Percentiles rank a stretch among this genome's conserved stretches.
phyloP scores from a whole-genome alignment of 2,797 vertebrate species.

The Girardinus metallicus region DNA sequence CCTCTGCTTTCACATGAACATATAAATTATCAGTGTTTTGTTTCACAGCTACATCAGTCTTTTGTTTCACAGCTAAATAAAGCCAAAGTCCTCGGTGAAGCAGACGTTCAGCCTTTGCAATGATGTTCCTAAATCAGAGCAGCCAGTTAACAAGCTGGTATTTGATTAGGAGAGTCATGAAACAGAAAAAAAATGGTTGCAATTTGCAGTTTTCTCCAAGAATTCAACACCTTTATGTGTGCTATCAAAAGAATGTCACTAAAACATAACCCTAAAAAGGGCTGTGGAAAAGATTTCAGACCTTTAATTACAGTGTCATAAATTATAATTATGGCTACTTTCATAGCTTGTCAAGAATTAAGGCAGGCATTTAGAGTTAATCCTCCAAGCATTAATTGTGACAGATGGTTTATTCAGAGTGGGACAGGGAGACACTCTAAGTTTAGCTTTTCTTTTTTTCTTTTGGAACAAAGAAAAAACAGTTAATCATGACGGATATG shows the following conservation, averaged over 20 bases:
- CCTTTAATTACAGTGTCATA: constrained; percentile 53
- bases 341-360: constrained; percentile 36
- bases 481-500: constrained; percentile 58
- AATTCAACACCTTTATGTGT: constrained; percentile 53
- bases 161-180: constrained; percentile 60
- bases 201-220: constrained; percentile 41
- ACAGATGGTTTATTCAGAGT: constrained; percentile 41
- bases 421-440: constrained; percentile 6
- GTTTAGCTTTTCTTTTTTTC: constrained; percentile 25
- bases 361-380: constrained; percentile 26
- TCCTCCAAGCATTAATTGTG: constrained; percentile 33
- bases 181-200: constrained; percentile 45
- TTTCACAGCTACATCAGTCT: neutral
- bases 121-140: constrained; percentile 55
- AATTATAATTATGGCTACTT: constrained; percentile 44
- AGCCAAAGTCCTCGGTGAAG: constrained; percentile 20
- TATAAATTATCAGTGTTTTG: constrained; percentile 4
- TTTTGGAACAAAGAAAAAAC: constrained; percentile 24
- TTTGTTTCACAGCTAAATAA: neutral
- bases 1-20: constrained; percentile 7
- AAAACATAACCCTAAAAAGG: constrained; percentile 44
- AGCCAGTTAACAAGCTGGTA: constrained; percentile 52
- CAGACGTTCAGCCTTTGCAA: constrained; percentile 36
- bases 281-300: constrained; percentile 44
- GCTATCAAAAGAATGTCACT: constrained; percentile 57